phyloP scores from a whole-genome alignment of 2,797 vertebrate species.

The Erpetoichthys calabaricus region DNA sequence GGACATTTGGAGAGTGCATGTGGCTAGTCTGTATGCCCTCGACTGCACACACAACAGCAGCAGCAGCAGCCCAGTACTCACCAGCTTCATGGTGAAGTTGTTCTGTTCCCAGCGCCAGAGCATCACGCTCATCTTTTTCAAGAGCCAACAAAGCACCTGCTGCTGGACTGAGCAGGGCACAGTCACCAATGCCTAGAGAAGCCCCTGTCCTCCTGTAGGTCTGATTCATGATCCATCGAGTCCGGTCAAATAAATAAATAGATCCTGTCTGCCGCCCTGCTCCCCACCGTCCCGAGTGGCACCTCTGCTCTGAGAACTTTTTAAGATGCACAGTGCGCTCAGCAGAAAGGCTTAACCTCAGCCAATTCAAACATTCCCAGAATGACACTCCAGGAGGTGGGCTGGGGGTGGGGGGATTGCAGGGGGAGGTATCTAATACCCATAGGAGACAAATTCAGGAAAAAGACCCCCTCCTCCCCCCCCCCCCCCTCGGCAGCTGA shows the following conservation, averaged over 20 bases:
- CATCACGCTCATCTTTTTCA: conserved; percentile 67
- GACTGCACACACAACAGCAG: too few relatives aligned
- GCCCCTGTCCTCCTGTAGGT: conserved; percentile 9
- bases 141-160: conserved; percentile 46
- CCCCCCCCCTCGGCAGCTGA: conserved; percentile 30
- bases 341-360: conserved; percentile 4
- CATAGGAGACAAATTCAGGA: conserved; percentile 16
- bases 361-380: conserved; percentile 26
- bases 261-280: too few relatives aligned
- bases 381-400: conserved; percentile 21
- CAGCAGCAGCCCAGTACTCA: conserved; percentile 34
- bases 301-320: background rate
- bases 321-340: background rate
- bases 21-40: too few relatives aligned
- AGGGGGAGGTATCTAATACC: conserved; percentile 28
- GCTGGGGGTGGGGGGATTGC: conserved; percentile 22
- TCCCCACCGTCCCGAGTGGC: too few relatives aligned
- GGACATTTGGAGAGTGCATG: too few relatives aligned
- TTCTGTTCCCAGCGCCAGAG: conserved; percentile 82
- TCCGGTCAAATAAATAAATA: background rate
- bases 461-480: conserved; percentile 20
- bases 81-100: conserved; percentile 85
- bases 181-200: background rate
- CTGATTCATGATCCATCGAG: conserved; percentile 23
- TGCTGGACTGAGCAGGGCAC: conserved; percentile 16